phyloP scores from a whole-genome alignment of 2,797 vertebrate species.

The Syngnathus acus region DNA sequence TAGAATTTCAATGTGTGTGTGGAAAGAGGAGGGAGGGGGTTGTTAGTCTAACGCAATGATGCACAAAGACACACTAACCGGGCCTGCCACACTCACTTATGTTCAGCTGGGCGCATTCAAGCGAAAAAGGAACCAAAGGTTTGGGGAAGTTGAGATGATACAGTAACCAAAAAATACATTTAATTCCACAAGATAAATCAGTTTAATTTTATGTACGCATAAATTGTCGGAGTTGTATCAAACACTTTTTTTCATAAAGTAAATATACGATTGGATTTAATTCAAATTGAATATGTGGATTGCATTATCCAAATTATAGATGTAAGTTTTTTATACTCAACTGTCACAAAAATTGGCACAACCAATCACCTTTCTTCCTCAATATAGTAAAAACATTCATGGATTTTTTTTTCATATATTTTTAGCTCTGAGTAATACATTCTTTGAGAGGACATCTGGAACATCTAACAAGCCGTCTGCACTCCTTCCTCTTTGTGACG shows the following conservation, averaged over 20 bases:
- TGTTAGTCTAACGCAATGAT: constrained; percentile 46
- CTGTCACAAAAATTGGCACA: no score
- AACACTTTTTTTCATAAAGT: neutral
- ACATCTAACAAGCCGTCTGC: constrained; percentile 1
- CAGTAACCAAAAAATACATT: neutral
- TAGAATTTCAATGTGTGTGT: constrained; percentile 11
- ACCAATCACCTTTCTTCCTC: no score
- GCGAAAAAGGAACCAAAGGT: constrained; percentile 30
- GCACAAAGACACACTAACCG: constrained; percentile 46
- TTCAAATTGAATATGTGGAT: neutral
- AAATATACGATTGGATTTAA: neutral
- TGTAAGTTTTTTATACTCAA: no score
- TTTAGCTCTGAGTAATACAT: neutral
- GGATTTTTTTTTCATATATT: neutral
- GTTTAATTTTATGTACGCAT: no score
- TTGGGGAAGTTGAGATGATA: constrained; percentile 17
- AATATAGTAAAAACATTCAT: no score
- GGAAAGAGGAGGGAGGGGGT: constrained; percentile 5
- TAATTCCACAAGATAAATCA: neutral
- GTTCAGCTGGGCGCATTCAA: constrained; percentile 31
- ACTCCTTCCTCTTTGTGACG: constrained; percentile 16
- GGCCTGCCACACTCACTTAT: constrained; percentile 57
- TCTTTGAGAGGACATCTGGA: constrained; percentile 1
- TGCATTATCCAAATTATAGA: no score
- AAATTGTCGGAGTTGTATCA: neutral